Evolutionary conservation across 2,113 vertebrate genomes (phyloP).

Genomic region (Syngnathus typhle): DNA sequence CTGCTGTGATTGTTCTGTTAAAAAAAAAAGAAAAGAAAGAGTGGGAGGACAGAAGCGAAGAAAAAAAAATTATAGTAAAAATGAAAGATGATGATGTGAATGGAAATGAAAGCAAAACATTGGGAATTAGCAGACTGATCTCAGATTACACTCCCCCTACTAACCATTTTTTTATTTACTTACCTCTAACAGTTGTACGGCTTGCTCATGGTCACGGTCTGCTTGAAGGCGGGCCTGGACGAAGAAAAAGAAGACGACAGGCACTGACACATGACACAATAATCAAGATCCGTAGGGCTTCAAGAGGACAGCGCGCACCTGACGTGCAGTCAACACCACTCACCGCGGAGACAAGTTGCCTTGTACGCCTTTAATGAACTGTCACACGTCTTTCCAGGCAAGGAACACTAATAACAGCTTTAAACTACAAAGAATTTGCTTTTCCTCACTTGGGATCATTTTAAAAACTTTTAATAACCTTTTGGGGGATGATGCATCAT

Average conservation of each 20-base stretch:
- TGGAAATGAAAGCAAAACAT: too few relatives aligned
- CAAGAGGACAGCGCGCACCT: slow-evolving; percentile 31
- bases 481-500: neutral
- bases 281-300: slow-evolving; percentile 29
- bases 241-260: slow-evolving; percentile 45
- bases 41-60: slow-evolving; percentile 44
- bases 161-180: slow-evolving; percentile 19
- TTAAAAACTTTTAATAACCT: neutral
- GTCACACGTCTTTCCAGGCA: slow-evolving; percentile 7
- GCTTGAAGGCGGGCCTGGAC: slow-evolving; percentile 82
- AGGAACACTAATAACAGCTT: neutral
- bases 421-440: neutral
- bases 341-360: neutral
- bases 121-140: too few relatives aligned
- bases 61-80: slow-evolving; percentile 46
- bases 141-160: too few relatives aligned
- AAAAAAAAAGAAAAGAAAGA: slow-evolving; percentile 48
- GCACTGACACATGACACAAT: slow-evolving; percentile 48
- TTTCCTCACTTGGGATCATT: neutral
- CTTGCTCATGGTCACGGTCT: slow-evolving; percentile 84
- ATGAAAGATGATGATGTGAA: neutral
- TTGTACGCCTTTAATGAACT: slow-evolving; percentile 12
- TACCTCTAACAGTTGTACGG: slow-evolving; percentile 86
- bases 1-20: slow-evolving; percentile 82
- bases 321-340: slow-evolving; percentile 42